Evolutionary conservation across 2,888 invertebrate genomes (phyloP).

Genomic region (Salpingus planirostris): DNA sequence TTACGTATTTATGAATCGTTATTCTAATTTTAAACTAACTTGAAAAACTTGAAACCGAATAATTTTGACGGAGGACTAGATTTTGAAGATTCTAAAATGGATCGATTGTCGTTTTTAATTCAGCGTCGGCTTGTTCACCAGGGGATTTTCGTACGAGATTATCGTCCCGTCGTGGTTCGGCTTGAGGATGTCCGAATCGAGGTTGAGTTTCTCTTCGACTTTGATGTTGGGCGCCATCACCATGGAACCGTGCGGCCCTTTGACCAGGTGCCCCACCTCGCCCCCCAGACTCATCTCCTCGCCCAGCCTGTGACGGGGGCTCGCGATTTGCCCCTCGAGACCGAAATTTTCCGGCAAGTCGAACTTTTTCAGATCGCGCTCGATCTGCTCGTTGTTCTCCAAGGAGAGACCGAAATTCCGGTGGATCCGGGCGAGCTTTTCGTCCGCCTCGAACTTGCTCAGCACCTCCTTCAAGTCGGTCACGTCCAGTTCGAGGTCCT

Average conservation of each 20-base stretch:
- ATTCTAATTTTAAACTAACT: background rate
- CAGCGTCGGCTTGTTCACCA: conserved; percentile 5
- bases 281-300: conserved; percentile 36
- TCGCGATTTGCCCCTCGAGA: conserved; percentile 25
- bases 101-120: background rate
- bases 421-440: conserved; percentile 24
- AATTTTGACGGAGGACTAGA: conserved; percentile 1
- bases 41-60: background rate
- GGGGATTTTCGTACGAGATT: conserved; percentile 43
- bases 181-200: conserved; percentile 50
- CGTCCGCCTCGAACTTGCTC: conserved; percentile 27
- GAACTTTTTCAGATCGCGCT: conserved; percentile 13
- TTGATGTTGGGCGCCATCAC: conserved; percentile 40
- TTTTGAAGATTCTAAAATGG: background rate
- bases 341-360: conserved; percentile 26
- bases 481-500: conserved; percentile 32
- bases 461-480: conserved; percentile 31
- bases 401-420: conserved; percentile 24
- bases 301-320: conserved; percentile 35
- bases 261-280: conserved; percentile 40
- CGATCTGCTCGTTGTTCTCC: conserved; percentile 19
- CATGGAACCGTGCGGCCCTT: conserved; percentile 49
- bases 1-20: background rate
- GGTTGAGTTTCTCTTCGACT: conserved; percentile 49
- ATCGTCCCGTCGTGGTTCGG: conserved; percentile 53